A percentile compares a stretch with the other conserved stretches of the same genome.
Evolutionary conservation across 2,113 vertebrate genomes (phyloP).

Genomic region (Pheucticus melanocephalus): DNA sequence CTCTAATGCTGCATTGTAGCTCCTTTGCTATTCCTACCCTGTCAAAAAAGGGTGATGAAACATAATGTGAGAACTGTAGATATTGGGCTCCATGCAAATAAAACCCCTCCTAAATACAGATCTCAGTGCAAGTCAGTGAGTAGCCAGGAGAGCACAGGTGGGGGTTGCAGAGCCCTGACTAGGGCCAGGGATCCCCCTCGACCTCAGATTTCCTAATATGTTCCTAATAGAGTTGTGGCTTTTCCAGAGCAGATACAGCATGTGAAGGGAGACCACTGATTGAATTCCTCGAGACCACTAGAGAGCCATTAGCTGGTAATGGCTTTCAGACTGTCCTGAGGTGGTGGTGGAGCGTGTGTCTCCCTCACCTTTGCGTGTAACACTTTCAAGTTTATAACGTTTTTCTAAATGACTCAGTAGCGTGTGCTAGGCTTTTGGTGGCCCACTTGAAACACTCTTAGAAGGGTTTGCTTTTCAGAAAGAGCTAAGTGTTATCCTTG

Average conservation of each 20-base stretch:
- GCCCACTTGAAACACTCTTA: slow-evolving; percentile 32
- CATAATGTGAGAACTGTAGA: neutral
- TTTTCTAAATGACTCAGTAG: slow-evolving; percentile 58
- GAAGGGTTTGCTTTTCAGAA: slow-evolving; percentile 55
- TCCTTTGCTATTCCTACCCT: neutral
- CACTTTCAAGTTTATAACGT: slow-evolving; percentile 37
- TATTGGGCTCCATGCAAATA: neutral
- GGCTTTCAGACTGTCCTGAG: slow-evolving; percentile 33
- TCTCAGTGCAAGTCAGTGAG: neutral
- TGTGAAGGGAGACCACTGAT: neutral
- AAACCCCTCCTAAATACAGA: neutral
- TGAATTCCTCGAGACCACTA: neutral
- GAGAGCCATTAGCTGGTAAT: slow-evolving; percentile 26
- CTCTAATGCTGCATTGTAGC: neutral
- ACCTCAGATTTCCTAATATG: neutral
- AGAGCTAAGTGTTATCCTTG: slow-evolving; percentile 30
- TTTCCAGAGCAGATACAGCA: neutral
- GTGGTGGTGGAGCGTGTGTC: neutral
- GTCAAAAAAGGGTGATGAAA: neutral
- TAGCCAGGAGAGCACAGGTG: neutral
- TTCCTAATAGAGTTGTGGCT: neutral
- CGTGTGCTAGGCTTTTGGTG: slow-evolving; percentile 41
- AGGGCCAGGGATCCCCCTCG: neutral
- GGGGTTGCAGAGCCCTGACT: neutral
- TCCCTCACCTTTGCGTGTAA: slow-evolving; percentile 37